Conservation (phyloP, 2,888 invertebrate genomes). For the Ellobium chinense region DNA sequence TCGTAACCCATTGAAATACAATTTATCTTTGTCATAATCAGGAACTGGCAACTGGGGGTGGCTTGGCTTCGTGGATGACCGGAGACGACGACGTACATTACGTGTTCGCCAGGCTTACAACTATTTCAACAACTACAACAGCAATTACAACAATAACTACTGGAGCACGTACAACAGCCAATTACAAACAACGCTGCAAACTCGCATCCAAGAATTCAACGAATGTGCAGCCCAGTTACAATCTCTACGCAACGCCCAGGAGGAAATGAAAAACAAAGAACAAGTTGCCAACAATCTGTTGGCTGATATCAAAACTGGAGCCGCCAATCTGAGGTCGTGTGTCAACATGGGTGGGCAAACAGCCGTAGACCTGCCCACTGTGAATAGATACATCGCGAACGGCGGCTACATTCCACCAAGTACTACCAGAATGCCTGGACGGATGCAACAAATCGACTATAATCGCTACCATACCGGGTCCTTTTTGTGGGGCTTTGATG, state of each 20-base stretch:
- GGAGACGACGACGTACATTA: not conserved
- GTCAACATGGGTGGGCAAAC: constrained; percentile 8
- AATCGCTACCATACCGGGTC: not conserved
- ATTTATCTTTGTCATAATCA: no score
- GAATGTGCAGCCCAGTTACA: constrained; percentile 8
- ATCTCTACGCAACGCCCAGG: not conserved
- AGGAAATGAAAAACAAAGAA: constrained; percentile 10
- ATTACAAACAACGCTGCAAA: constrained; percentile 6
- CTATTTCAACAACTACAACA: not conserved
- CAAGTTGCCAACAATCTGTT: constrained; percentile 3
- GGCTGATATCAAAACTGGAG: not conserved
- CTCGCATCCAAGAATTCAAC: constrained; percentile 1
- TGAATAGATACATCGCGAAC: constrained; percentile 4
- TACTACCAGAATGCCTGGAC: not conserved
- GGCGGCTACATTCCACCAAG: not conserved
- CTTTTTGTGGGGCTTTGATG: not conserved
- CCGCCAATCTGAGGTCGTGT: not conserved
- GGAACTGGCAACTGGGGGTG: constrained; percentile 28
- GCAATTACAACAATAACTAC: constrained; percentile 7
- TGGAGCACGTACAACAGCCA: not conserved
- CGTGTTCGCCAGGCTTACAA: not conserved
- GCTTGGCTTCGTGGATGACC: constrained; percentile 6
- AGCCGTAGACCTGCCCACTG: not conserved
- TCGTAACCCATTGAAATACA: no score
- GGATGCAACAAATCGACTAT: not conserved